Base-by-base conservation (phyloP, 2,888 invertebrate genomes). In the Tetranychus piercei region DNA sequence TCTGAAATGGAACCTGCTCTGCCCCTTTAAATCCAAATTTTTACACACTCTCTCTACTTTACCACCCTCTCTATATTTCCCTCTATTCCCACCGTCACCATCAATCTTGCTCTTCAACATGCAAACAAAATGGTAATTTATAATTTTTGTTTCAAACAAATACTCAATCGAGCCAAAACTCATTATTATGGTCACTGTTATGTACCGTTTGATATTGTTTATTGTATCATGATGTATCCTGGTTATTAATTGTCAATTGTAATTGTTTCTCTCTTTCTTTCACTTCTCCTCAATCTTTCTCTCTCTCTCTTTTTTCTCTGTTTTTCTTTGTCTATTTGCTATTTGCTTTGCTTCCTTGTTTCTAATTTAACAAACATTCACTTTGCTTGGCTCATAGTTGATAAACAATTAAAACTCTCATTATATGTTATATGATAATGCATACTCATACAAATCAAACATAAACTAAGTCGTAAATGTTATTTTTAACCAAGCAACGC, bases 401-500 rank as follows among this genome's bases (percentile, higher is more conserved):
- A 55, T 55, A 55, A 55, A 55, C 55, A 55, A 55, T 55, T 55
- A 55, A 55, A 55, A 55, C 34, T 34, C 34, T 34, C 34, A 34
- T 34, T 34, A 34, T 34, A 34, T 34, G 34, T 34, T 34, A 34
- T 18, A 65, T n/a, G 20, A 65, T 18, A 65, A 65, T 20, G 69
- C 69, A 69, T 18, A 23, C 69, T 22, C 23, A 22, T n/a, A 65
- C 65, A 20, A 22, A 69, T 22, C 11, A 18, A 69, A 69, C 9
- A n/a, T 69, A 18, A 22, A 69, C n/a, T 22, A 18, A 22, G 20
- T 69, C n/a, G 11, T 69, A 69, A 69, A 18, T 22, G 9, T 22
- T 34, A 22, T 69, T 69, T 65, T 65, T n/a, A 65, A 18, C 65
- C 65, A 65, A 18, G 65, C 65, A n/a, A 18, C 65, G 65, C 65